These are phyloP conservation scores for Phrynocephalus forsythii DNA, from an alignment of 2,797 vertebrate species.

Conservation along the genomic window DNA sequence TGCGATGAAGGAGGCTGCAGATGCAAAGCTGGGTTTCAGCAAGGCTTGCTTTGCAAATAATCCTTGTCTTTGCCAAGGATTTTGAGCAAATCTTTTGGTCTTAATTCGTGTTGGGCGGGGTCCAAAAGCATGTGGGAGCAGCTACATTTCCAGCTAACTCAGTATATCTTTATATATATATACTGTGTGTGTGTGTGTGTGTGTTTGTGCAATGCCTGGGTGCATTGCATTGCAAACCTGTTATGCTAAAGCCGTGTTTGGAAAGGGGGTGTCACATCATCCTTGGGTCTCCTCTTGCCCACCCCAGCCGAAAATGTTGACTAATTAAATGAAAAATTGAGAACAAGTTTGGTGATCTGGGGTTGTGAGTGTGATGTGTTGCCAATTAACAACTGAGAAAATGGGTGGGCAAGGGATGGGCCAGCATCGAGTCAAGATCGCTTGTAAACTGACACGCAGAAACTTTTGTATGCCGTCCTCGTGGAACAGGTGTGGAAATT, in stretches of 20 bases:
- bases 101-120: neutral
- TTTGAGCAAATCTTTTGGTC: neutral
- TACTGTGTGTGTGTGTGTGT: too few species aligned
- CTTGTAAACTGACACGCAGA: neutral
- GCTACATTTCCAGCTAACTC: neutral
- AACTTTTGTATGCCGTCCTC: neutral
- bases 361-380: too few species aligned
- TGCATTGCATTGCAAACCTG: neutral
- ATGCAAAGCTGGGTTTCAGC: neutral
- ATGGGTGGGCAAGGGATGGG: neutral
- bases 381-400: neutral
- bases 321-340: neutral
- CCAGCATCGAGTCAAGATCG: neutral
- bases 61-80: neutral
- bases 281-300: neutral
- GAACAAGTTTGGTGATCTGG: neutral
- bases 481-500: neutral
- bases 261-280: neutral
- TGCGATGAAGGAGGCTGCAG: neutral
- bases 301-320: too few species aligned
- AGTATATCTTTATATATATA: neutral
- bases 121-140: neutral
- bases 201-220: neutral
- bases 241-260: slow-evolving; percentile 5
- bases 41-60: slow-evolving; percentile 1